These are phyloP conservation scores for Caerostris darwini DNA, from an alignment of 1,140 invertebrate genomes.

Conservation along the genomic window DNA sequence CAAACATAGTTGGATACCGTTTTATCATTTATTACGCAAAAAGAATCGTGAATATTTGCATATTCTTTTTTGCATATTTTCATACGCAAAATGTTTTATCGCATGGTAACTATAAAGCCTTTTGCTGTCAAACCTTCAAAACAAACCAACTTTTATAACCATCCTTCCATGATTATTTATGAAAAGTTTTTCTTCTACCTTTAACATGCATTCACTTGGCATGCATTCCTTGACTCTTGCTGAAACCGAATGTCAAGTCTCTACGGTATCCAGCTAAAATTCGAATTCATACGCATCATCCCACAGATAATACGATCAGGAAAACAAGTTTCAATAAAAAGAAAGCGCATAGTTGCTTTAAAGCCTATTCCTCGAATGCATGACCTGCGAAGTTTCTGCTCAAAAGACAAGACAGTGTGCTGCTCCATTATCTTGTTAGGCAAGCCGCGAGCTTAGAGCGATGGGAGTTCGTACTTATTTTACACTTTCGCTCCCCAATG, in stretches of 20 bases:
- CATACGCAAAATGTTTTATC: no score
- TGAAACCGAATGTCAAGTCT: background rate
- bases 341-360: background rate
- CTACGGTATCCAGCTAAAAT: background rate
- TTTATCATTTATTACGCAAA: no score
- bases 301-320: background rate
- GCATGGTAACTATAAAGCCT: no score
- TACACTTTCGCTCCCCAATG: slow-evolving; percentile 11
- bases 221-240: background rate
- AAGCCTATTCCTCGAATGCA: slow-evolving; percentile 13
- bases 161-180: no score
- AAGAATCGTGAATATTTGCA: no score
- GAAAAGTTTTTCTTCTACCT: no score
- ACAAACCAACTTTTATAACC: no score
- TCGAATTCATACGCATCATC: background rate
- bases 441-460: background rate
- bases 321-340: background rate
- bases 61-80: no score
- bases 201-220: no score
- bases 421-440: slow-evolving; percentile 66
- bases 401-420: slow-evolving; percentile 4
- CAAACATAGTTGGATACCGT: no score
- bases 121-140: no score
- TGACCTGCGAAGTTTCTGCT: background rate
- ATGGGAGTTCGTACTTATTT: slow-evolving; percentile 38